Base-by-base conservation (phyloP, 2,113 vertebrate genomes). In the Bubo blakistoni region DNA sequence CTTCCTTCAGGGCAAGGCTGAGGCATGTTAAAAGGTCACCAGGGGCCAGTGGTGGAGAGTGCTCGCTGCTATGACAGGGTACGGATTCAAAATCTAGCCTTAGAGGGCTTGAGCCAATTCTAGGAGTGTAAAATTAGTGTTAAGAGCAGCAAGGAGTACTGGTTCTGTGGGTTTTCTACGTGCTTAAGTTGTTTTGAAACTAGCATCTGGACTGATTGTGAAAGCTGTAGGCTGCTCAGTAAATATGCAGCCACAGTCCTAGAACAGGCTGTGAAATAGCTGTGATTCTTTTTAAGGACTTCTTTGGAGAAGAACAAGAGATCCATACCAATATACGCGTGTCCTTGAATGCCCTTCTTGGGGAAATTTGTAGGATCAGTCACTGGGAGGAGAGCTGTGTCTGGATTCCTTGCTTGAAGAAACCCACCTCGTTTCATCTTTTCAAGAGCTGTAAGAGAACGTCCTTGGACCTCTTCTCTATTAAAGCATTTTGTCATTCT, bases 11-110 rank as follows among this genome's bases (percentile, higher is more conserved):
- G 49, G 62, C n/a, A 16, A 72, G 42, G 71, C 76, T 76, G 47
- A 59, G 52, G 10, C 11, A 3, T 2, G 18, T 66, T 54, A 16
- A 40, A 38, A 78, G 70, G 52, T 82, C 70, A 34, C 51, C 46
- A 18, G 69, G 42, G 62, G 76, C 55, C 69, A 70, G 36, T 72
- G 51, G 46, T 44, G 54, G 76, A 49, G 70, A 30, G 29, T 61
- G 42, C 70, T 80, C 1, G 0, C 47, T 49, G 24, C 85, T 1
- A 4, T 2, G 2, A 16, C 8, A 18, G 49, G 57, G n/a, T 7
- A 2, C 15, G 8, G 52, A 29, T 36, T 52, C 49, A 15, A 47
- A 15, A 13, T 3, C n/a, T 34, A 44, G 52, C 54, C 40, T 85
- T 22, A 4, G 47, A 55, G 72, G 72, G 24, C 86, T 73, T 12